Conservation (phyloP, 2,888 invertebrate species). For the Smittia aterrima region DNA sequence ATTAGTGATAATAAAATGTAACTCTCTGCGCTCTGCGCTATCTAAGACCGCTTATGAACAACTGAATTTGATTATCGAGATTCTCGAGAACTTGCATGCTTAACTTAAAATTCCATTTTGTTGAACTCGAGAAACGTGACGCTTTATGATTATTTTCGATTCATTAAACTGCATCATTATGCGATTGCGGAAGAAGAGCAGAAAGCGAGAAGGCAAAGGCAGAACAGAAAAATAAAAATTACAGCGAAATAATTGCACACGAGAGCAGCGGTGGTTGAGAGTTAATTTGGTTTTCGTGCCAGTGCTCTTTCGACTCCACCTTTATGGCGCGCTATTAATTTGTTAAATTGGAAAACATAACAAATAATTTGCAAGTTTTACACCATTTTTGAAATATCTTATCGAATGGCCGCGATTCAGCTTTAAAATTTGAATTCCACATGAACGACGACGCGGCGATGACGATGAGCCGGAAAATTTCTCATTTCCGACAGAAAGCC, state of each 20-base stretch:
- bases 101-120: conserved; percentile 27
- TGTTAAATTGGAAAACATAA: conserved; percentile 38
- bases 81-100: conserved; percentile 13
- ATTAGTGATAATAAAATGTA: conserved; percentile 38
- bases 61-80: background rate
- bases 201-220: background rate
- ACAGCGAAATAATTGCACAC: conserved; percentile 38
- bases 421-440: background rate
- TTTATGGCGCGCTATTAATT: conserved; percentile 36
- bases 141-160: conserved; percentile 36
- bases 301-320: conserved; percentile 34
- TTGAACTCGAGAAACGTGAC: conserved; percentile 24
- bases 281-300: conserved; percentile 41
- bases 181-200: conserved; percentile 2
- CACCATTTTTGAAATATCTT: conserved; percentile 33
- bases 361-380: conserved; percentile 35
- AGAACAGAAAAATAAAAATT: conserved; percentile 1
- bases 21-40: background rate
- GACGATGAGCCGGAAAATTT: background rate
- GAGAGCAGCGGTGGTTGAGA: conserved; percentile 25
- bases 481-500: conserved; percentile 2
- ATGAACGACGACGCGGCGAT: background rate
- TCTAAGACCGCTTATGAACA: background rate
- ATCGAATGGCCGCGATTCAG: conserved; percentile 20
- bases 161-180: conserved; percentile 40